Percentiles rank a stretch among this genome's conserved stretches.
Conservation (phyloP, 2,888 invertebrate genomes). For the Flexamia atlantica region DNA sequence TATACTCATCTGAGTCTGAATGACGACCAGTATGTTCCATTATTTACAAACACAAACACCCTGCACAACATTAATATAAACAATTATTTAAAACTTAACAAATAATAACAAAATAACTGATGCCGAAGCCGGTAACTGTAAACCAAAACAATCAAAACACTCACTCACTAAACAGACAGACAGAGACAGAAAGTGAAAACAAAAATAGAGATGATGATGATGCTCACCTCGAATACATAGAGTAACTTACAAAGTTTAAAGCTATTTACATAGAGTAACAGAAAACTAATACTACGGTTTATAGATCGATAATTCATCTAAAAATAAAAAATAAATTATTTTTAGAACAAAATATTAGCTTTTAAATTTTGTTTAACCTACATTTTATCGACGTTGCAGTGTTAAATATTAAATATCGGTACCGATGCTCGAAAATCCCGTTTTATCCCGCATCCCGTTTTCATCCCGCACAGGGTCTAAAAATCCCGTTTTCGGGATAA, state of each 20-base stretch:
- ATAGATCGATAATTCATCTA: too few species aligned
- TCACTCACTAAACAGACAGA: not conserved
- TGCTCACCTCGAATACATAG: too few species aligned
- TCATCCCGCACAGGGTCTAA: conserved; percentile 11
- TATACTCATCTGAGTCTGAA: not conserved
- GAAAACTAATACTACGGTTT: too few species aligned
- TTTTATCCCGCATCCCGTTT: conserved; percentile 26
- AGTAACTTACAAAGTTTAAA: too few species aligned
- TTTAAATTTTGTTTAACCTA: not conserved
- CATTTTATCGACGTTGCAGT: not conserved
- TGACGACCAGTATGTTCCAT: not conserved
- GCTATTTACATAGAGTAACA: too few species aligned
- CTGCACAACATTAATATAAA: not conserved
- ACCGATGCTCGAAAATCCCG: not conserved
- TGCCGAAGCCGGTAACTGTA: not conserved
- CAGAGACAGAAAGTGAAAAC: too few species aligned
- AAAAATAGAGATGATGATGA: too few species aligned
- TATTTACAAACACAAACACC: not conserved
- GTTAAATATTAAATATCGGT: not conserved
- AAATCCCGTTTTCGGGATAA: conserved; percentile 7
- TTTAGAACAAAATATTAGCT: too few species aligned
- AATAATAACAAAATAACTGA: conserved; percentile 11
- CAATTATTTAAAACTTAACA: not conserved
- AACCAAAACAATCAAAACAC: not conserved
- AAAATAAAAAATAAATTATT: too few species aligned